Conservation (phyloP, 2,113 vertebrate species). For the Oceanites oceanicus region DNA sequence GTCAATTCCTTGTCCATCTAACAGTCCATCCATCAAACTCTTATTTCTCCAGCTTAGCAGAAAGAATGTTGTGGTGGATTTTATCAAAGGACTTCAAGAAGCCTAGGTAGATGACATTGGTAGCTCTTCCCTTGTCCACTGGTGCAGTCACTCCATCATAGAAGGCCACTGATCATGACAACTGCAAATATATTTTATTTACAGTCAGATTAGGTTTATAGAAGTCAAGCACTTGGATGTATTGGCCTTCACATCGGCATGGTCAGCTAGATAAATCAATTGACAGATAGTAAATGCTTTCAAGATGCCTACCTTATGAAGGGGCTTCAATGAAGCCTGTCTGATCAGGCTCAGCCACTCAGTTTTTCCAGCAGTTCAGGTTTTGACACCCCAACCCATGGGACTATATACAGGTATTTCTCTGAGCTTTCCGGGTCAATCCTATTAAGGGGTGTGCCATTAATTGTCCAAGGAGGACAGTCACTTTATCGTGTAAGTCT, state of each 20-base stretch:
- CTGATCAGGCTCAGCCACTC: background rate
- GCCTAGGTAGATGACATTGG: too few species aligned
- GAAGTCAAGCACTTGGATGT: background rate
- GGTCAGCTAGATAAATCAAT: background rate
- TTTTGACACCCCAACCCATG: background rate
- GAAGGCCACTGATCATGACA: background rate
- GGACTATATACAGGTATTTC: background rate
- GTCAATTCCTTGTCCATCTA: background rate
- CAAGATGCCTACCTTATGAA: background rate
- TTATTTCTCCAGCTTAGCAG: background rate
- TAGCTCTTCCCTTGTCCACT: too few species aligned
- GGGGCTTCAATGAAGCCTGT: background rate
- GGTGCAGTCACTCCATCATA: background rate
- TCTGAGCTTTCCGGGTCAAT: background rate
- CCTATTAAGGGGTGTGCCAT: background rate
- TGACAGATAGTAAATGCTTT: background rate
- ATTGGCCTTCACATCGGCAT: background rate
- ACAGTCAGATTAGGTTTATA: background rate
- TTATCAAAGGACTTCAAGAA: background rate
- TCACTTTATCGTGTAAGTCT: background rate
- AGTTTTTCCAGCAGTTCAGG: background rate
- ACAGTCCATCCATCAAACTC: background rate
- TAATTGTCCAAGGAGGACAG: background rate
- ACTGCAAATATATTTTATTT: background rate
- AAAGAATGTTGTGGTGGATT: background rate